Conservation (phyloP, 2,888 invertebrate species). For the Cerastis rubricosa region DNA sequence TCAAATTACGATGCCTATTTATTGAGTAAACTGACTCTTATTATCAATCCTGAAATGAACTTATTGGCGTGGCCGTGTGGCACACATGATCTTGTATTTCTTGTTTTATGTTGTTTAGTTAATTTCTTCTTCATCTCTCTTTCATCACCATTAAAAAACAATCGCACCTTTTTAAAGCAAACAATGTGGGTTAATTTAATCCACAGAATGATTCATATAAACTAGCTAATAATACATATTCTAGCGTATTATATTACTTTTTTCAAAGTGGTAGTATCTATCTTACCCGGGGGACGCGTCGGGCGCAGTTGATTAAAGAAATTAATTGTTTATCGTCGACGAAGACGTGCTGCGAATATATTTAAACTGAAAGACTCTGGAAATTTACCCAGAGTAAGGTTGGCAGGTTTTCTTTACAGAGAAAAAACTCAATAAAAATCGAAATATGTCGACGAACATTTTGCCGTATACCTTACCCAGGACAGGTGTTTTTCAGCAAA, state of each 20-base stretch:
- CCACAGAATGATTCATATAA: constrained; percentile 22
- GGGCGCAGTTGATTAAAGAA: constrained; percentile 79
- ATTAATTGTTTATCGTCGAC: constrained; percentile 81
- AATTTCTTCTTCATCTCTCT: not conserved
- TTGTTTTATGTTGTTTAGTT: not conserved
- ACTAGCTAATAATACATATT: constrained; percentile 44
- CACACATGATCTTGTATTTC: not conserved
- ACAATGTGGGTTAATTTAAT: not conserved
- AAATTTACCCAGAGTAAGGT: constrained; percentile 50
- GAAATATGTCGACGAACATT: not conserved
- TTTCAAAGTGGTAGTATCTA: constrained; percentile 66
- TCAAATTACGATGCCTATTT: not conserved
- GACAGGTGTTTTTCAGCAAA: no score
- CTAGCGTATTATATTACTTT: constrained; percentile 53
- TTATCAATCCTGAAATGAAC: not conserved
- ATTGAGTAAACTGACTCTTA: not conserved
- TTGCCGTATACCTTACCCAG: no score
- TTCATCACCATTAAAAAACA: not conserved
- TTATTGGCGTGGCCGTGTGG: no score
- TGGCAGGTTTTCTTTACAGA: constrained; percentile 45
- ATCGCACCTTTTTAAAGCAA: not conserved
- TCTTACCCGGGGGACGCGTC: constrained; percentile 55
- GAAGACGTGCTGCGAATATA: constrained; percentile 76
- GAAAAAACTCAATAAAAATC: not conserved
- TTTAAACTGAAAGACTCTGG: constrained; percentile 53